phyloP scores from a whole-genome alignment of 2,888 invertebrate genomes.

The Drosophila eohydei region DNA sequence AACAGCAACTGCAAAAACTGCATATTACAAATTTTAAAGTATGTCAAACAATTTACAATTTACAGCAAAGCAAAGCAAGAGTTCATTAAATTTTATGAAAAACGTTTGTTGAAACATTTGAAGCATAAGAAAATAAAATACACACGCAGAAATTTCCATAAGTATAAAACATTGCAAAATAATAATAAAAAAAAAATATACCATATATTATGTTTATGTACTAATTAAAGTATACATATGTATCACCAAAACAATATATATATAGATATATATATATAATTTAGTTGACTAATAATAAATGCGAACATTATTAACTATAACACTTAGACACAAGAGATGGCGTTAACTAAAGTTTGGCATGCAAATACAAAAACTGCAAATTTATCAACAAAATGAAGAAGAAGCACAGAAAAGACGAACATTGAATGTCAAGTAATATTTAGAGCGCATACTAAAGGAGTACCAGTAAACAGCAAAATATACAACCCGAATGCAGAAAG shows the following conservation, averaged over 20 bases:
- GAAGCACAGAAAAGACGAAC: conserved; percentile 26
- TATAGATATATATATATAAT: conserved; percentile 60
- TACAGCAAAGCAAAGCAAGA: conserved; percentile 9
- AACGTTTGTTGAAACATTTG: conserved; percentile 66
- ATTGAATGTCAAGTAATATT: conserved; percentile 41
- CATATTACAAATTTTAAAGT: conserved; percentile 8
- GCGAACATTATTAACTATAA: conserved; percentile 43
- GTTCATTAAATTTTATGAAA: conserved; percentile 48
- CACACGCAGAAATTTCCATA: conserved; percentile 51
- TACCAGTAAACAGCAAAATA: conserved; percentile 14
- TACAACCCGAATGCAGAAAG: conserved; percentile 16
- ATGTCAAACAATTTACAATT: conserved; percentile 7
- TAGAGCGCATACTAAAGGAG: conserved; percentile 44
- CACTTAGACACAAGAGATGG: conserved; percentile 33
- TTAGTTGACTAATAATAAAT: conserved; percentile 74
- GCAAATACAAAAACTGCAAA: background rate
- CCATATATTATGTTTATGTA: conserved; percentile 69
- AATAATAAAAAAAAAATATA: conserved; percentile 33
- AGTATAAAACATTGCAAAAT: conserved; percentile 59
- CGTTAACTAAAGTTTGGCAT: conserved; percentile 17
- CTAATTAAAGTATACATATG: conserved; percentile 70
- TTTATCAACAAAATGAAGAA: conserved; percentile 1
- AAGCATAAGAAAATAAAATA: conserved; percentile 39
- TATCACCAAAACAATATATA: conserved; percentile 54
- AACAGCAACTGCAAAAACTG: background rate